Evolutionary conservation across 2,797 vertebrate genomes (phyloP).

Genomic region (Sarcoramphus papa): DNA sequence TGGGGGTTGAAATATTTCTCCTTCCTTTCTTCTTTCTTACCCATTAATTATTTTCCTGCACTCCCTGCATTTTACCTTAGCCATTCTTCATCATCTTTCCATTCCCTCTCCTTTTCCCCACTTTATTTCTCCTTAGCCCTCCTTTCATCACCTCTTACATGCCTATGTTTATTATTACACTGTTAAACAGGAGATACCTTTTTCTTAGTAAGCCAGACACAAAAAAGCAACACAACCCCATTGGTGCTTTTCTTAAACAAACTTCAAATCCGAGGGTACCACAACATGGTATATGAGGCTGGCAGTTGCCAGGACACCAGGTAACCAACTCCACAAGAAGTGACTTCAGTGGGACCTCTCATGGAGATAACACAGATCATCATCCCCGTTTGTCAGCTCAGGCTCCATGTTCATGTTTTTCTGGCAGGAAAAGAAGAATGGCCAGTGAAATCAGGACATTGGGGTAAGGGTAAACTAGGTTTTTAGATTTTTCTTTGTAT

Average conservation of each 20-base stretch:
- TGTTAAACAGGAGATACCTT: background rate
- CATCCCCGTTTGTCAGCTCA: background rate
- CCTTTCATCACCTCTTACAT: background rate
- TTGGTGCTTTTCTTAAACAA: background rate
- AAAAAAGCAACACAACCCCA: background rate
- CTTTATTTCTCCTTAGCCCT: background rate
- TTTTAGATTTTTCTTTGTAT: background rate
- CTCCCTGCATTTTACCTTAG: background rate
- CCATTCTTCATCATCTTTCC: background rate
- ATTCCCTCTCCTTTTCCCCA: background rate
- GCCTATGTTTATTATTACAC: background rate
- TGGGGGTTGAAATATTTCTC: background rate
- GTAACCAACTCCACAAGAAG: accelerated
- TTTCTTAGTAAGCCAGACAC: background rate
- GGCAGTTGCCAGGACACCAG: background rate
- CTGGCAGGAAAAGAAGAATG: background rate
- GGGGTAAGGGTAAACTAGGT: background rate
- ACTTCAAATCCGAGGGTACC: background rate
- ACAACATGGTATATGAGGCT: accelerated
- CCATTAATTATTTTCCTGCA: background rate
- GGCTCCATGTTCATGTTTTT: background rate
- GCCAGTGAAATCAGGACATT: background rate
- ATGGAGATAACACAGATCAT: background rate
- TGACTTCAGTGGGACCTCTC: background rate
- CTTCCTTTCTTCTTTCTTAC: background rate